Conservation (phyloP, 1,140 invertebrate genomes). For the Pseudomyrmex gracilis region DNA sequence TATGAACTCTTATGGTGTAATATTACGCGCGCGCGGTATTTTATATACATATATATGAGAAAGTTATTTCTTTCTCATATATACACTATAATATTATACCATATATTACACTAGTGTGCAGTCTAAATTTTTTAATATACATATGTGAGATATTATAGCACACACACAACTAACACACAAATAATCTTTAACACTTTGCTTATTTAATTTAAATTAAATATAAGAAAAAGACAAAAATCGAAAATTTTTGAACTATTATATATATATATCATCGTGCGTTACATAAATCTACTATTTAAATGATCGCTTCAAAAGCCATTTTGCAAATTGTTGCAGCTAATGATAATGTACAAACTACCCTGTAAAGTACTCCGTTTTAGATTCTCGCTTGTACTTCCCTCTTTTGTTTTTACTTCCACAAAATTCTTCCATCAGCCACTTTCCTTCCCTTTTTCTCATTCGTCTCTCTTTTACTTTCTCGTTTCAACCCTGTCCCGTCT, state of each 20-base stretch:
- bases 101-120: neutral
- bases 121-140: neutral
- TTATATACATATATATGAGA: neutral
- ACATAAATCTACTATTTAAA: neutral
- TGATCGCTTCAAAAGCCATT: neutral
- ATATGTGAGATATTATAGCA: no score
- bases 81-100: no score
- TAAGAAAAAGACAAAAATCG: no score
- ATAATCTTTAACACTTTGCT: no score
- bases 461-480: slow-evolving; percentile 4
- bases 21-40: neutral
- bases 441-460: neutral
- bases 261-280: neutral
- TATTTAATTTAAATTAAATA: no score
- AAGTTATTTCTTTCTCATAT: no score
- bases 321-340: neutral
- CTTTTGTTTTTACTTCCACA: slow-evolving; percentile 2
- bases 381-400: neutral
- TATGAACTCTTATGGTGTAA: no score
- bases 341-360: slow-evolving; percentile 12
- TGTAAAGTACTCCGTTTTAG: slow-evolving; percentile 1
- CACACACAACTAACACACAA: no score
- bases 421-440: slow-evolving; percentile 32
- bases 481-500: neutral
- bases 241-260: neutral